Evolutionary conservation across 2,888 invertebrate species (phyloP), one percentile per base, ranked within the genome.

Genomic region (Pammene aurita): DNA sequence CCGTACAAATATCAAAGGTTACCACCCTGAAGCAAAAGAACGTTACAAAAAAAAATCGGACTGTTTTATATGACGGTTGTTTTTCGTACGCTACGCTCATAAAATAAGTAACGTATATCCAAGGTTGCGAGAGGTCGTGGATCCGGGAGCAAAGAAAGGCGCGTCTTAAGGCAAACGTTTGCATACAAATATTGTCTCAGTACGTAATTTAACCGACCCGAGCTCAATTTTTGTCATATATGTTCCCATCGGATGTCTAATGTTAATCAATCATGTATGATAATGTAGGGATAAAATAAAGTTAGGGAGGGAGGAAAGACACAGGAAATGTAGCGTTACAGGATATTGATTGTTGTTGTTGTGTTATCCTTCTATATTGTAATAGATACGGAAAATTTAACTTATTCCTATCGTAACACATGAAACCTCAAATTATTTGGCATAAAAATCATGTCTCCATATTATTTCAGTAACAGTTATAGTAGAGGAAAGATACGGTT

Each of bases 171-270:
- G 54, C 60, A 64, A 58, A 69, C 64, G 69, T 64, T 65, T 69
- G 58, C 69, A 69, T 54, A 55, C 69, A 69, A 69, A 69, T 65
- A 69, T 65, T 65, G 58, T 65, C 60, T 55, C 41, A 11, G 54
- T 52, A 34, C 54, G 63, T 58, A 69, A 65, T 55, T 55, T 69
- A 55, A 69, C 68, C 44, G 52, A 44, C 35, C 42, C 62, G 46
- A 54, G 60, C 55, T 61, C 50, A 10, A 35, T 60, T 56, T 46
- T 50, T 48, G 44, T 18, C 35, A 38, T 64, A 65, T 69, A 60
- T 65, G 64, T 16, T 44, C n/a, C 44, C 10, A 14, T n/a, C 10
- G 38, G 14, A 58, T 14, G 38, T 16, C 5, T 60, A 54, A 69
- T 18, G 55, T 55, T 48, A 65, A 64, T 64, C 64, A 64, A 65